phyloP scores from a whole-genome alignment of 2,888 invertebrate species.

The Neoaliturus tenellus region DNA sequence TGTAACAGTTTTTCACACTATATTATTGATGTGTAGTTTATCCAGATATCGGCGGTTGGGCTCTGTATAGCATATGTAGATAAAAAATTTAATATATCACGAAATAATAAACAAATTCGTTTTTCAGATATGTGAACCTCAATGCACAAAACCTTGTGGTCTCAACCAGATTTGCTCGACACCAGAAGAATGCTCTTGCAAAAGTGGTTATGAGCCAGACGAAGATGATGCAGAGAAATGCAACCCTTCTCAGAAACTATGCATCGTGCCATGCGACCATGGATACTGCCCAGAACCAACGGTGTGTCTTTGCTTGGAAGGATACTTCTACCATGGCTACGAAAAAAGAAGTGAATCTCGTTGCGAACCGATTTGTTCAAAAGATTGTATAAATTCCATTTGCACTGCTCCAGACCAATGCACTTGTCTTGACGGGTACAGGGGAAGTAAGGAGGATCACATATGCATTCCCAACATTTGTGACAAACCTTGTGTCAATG shows the following conservation, averaged over 20 bases:
- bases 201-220: not conserved
- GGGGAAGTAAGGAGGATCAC: not conserved
- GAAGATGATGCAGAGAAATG: not conserved
- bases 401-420: not conserved
- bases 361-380: not conserved
- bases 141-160: not conserved
- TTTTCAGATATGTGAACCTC: constrained; percentile 2
- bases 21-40: too few relatives aligned
- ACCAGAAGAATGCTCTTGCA: constrained; percentile 28
- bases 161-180: not conserved
- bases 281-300: constrained; percentile 9
- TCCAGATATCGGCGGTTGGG: too few relatives aligned
- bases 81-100: too few relatives aligned
- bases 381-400: not conserved
- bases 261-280: not conserved
- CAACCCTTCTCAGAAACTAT: not conserved
- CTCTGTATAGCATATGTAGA: too few relatives aligned
- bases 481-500: not conserved
- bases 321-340: not conserved
- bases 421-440: not conserved
- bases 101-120: not conserved
- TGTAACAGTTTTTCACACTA: too few relatives aligned
- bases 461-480: not conserved
- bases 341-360: not conserved
- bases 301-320: constrained; percentile 12